These are phyloP conservation scores for Ichneumon xanthorius DNA, from an alignment of 2,888 invertebrate species.

Conservation along the genomic window DNA sequence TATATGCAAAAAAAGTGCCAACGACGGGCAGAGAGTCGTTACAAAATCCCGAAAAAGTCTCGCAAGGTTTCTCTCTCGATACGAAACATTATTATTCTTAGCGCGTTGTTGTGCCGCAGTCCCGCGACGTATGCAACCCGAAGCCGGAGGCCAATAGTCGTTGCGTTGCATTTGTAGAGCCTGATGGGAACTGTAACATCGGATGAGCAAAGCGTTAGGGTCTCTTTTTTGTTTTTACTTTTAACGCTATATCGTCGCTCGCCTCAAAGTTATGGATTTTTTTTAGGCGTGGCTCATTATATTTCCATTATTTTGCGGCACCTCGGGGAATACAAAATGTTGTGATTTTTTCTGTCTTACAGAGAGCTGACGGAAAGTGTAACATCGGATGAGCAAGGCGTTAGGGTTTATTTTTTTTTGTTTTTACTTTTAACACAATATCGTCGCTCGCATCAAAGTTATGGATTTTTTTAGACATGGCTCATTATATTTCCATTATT, in stretches of 20 bases:
- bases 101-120: constrained; percentile 35
- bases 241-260: neutral
- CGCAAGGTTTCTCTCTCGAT: constrained; percentile 55
- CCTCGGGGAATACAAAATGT: neutral
- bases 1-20: constrained; percentile 38
- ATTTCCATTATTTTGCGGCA: neutral
- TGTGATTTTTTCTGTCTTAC: neutral
- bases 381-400: constrained; percentile 1
- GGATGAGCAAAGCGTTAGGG: neutral
- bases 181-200: constrained; percentile 24
- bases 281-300: neutral
- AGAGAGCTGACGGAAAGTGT: constrained; percentile 12
- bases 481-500: constrained; percentile 21
- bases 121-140: neutral
- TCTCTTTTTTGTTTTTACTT: neutral
- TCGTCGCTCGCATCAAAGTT: neutral
- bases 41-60: constrained; percentile 44
- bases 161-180: constrained; percentile 18
- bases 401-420: neutral
- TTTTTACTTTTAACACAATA: constrained; percentile 5
- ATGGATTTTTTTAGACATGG: neutral
- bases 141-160: constrained; percentile 27
- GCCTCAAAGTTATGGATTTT: neutral
- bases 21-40: constrained; percentile 40
- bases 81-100: constrained; percentile 53